A percentile compares a stretch with the other conserved stretches of the same genome.
phyloP scores from a whole-genome alignment of 1,140 invertebrate genomes.

The Drosophila bocki region DNA sequence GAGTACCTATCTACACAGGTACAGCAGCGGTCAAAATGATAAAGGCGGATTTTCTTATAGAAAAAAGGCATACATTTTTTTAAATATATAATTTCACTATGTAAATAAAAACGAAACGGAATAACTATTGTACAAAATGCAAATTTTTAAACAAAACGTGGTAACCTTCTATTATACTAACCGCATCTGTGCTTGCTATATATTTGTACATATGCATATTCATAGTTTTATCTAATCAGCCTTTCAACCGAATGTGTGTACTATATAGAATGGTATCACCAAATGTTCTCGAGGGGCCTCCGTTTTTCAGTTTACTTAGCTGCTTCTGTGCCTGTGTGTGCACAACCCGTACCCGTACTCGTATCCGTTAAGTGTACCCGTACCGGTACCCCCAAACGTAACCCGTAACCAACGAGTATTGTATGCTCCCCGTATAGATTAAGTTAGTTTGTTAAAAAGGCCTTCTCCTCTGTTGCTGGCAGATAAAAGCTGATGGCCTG shows the following conservation, averaged over 20 bases:
- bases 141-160: background rate
- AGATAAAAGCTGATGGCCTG: constrained; percentile 65
- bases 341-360: constrained; percentile 16
- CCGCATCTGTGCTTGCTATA: background rate
- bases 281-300: constrained; percentile 52
- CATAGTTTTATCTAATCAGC: constrained; percentile 68
- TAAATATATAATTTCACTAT: background rate
- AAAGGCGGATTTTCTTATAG: background rate
- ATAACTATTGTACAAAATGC: background rate
- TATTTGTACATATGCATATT: constrained; percentile 16
- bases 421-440: constrained; percentile 35
- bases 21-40: background rate
- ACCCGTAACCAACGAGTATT: constrained; percentile 1
- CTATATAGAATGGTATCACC: constrained; percentile 42
- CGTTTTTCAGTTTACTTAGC: constrained; percentile 68
- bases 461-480: constrained; percentile 51
- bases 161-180: background rate
- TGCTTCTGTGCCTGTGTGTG: constrained; percentile 40
- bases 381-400: constrained; percentile 16
- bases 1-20: constrained; percentile 2
- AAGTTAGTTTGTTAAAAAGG: constrained; percentile 55
- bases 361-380: constrained; percentile 19
- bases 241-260: constrained; percentile 36
- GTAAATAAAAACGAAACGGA: background rate
- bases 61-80: background rate